These are phyloP conservation scores for Drosophila repleta DNA, from an alignment of 1,140 invertebrate genomes.

Conservation along the genomic window DNA sequence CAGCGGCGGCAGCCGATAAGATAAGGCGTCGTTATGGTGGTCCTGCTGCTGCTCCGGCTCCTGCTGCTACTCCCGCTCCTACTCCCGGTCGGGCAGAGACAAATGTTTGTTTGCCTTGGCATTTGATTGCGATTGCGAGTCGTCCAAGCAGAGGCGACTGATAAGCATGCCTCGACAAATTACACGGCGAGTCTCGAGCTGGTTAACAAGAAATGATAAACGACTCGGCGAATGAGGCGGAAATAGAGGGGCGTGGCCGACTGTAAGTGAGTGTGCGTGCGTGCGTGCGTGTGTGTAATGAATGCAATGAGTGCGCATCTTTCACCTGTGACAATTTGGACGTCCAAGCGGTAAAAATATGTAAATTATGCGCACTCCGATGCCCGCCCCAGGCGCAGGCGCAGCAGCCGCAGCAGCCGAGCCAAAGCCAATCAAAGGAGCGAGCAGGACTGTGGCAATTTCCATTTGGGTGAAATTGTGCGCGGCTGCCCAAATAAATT, in stretches of 20 bases:
- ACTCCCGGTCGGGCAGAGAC: slow-evolving; percentile 49
- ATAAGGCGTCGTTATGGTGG: slow-evolving; percentile 62
- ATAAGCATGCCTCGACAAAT: slow-evolving; percentile 63
- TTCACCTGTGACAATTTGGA: slow-evolving; percentile 79
- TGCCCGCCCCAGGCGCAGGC: slow-evolving; percentile 46
- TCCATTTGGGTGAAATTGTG: slow-evolving; percentile 78
- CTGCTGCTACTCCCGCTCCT: slow-evolving; percentile 7
- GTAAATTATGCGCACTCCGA: slow-evolving; percentile 58
- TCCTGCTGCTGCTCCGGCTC: slow-evolving; percentile 35
- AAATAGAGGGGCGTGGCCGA: slow-evolving; percentile 38
- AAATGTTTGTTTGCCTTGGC: slow-evolving; percentile 70
- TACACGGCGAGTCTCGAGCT: slow-evolving; percentile 41
- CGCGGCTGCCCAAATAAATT: slow-evolving; percentile 79
- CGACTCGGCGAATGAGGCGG: slow-evolving; percentile 23
- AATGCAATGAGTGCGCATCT: slow-evolving; percentile 54
- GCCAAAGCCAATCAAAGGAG: background rate
- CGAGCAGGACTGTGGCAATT: slow-evolving; percentile 53
- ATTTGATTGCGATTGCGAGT: slow-evolving; percentile 51
- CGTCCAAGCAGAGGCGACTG: slow-evolving; percentile 12
- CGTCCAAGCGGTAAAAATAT: slow-evolving; percentile 66
- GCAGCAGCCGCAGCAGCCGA: background rate
- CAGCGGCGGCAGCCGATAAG: slow-evolving; percentile 59
- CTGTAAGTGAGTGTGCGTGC: no score
- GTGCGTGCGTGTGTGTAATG: slow-evolving; percentile 5
- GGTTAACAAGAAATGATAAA: slow-evolving; percentile 46